Conservation (phyloP, 2,113 vertebrate species). For the Solea solea region DNA sequence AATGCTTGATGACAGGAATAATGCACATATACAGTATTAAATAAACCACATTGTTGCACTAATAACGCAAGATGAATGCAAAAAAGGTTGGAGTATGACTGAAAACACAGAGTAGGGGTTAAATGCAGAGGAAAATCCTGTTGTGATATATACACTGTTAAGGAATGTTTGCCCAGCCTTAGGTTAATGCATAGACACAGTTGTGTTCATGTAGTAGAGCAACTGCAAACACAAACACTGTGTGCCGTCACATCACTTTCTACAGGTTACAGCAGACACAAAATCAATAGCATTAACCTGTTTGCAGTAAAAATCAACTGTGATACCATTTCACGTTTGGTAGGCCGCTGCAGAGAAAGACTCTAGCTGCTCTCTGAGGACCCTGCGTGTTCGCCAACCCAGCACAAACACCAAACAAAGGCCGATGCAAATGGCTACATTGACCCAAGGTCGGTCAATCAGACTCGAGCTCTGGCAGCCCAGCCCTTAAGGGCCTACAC, state of each 20-base stretch:
- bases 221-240: constrained; percentile 17
- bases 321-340: constrained; percentile 52
- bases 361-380: constrained; percentile 27
- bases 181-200: background rate
- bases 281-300: constrained; percentile 74
- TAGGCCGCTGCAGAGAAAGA: constrained; percentile 14
- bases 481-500: constrained; percentile 66
- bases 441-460: constrained; percentile 81
- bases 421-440: constrained; percentile 70
- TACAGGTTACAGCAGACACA: constrained; percentile 62
- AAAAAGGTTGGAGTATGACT: no score
- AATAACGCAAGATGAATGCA: no score
- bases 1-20: background rate
- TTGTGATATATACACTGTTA: no score
- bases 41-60: no score
- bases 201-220: constrained; percentile 1
- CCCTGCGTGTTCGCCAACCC: constrained; percentile 6
- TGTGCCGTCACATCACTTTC: constrained; percentile 32
- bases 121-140: no score
- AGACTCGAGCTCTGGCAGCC: constrained; percentile 63
- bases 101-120: no score
- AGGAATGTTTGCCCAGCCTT: no score
- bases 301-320: constrained; percentile 64
- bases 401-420: constrained; percentile 49
- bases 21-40: no score